Conservation (phyloP, 2,113 vertebrate genomes). For the Aspidoscelis tigris region DNA sequence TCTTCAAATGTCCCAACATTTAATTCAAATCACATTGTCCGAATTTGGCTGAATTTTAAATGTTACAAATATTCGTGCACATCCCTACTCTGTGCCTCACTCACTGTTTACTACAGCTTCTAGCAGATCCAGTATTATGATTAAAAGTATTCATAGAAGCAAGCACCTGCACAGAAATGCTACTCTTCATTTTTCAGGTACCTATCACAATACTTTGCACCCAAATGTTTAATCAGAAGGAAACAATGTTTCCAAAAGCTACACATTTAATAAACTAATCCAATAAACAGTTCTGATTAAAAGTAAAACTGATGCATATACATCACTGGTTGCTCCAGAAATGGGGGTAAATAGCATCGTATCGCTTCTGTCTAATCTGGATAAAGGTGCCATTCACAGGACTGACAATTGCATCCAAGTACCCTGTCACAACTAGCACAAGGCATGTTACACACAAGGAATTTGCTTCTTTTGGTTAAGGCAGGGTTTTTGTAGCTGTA, state of each 20-base stretch:
- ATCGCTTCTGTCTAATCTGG: slow-evolving; percentile 14
- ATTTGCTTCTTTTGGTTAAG: neutral
- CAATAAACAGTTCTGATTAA: neutral
- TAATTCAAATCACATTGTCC: too few species aligned
- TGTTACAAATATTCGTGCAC: too few species aligned
- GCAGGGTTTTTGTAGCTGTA: slow-evolving; percentile 16
- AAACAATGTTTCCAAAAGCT: neutral
- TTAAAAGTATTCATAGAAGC: too few species aligned
- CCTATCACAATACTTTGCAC: neutral
- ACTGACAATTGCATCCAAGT: slow-evolving; percentile 45
- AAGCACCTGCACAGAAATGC: too few species aligned
- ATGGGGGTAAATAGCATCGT: neutral
- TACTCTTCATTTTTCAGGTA: neutral
- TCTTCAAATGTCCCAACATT: too few species aligned
- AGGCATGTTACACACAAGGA: slow-evolving; percentile 54
- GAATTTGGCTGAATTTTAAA: too few species aligned
- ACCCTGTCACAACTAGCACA: neutral
- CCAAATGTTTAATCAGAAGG: neutral
- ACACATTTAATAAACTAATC: neutral
- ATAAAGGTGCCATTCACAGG: neutral
- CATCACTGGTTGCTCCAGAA: slow-evolving; percentile 1
- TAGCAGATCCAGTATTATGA: too few species aligned
- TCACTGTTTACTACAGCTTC: too few species aligned
- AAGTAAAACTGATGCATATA: neutral
- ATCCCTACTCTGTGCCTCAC: too few species aligned